Base-by-base conservation (phyloP, 2,888 invertebrate species). In the Conchocele bisecta region DNA sequence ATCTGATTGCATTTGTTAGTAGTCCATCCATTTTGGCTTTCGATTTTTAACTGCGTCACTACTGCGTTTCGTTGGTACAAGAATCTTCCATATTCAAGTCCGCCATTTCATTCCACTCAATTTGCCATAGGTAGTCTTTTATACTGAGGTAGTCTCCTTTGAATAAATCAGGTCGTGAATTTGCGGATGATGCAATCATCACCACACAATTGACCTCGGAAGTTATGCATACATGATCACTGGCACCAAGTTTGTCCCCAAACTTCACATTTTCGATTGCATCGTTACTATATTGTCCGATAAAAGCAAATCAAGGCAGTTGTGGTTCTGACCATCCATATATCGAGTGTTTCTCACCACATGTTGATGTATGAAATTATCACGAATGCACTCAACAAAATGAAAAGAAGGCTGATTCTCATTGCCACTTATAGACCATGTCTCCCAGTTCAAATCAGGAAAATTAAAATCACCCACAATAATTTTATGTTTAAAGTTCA, bases 381-480 rank as follows among this genome's bases (percentile, higher is more conserved):
- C 59, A 13, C 59, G 9, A 24, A 59, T 48, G 11, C 41, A 28
- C 48, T 59, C 59, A n/a, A 59, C n/a, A 29, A 59, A 59, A 13
- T 35, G 46, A 28, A 35, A 59, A 15, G 60, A n/a, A 28, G 46
- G 15, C 20, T 60, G 60, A n/a, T 33, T 50, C 20, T 60, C 60
- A 57, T 31, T 57, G 9, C 20, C 7, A 33, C 4, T 17, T 6
- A 29, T 24, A 5, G 48, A 29, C 59, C 59, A 59, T 3, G 5
- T 31, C 9, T 31, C 20, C 59, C 59, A 59, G 35, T 59, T 33
- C 3, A 59, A 48, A 4, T 42, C 59, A 20, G 59, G 59, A 24
- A 59, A 59, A 26, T 59, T 59, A 48, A 59, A 57, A 37, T 60
- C 60, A 26, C 60, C 60, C 7, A 60, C 28, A 33, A 60, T 37